Conservation (phyloP, 2,888 invertebrate genomes). For the Adela reaumurella region DNA sequence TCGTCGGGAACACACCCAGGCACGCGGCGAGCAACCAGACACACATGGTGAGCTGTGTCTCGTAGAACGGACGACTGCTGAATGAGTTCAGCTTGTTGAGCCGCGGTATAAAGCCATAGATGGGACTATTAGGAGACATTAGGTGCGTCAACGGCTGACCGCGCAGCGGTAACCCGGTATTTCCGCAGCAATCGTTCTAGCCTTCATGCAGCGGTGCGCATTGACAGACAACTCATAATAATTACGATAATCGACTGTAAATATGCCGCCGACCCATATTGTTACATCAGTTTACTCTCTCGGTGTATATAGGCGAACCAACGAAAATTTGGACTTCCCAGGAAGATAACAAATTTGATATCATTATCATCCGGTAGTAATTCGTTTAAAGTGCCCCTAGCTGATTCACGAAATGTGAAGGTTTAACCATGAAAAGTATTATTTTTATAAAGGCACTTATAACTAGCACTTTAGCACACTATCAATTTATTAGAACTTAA, state of each 20-base stretch:
- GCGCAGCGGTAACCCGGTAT: slow-evolving; percentile 23
- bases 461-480: too few species aligned
- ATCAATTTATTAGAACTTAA: too few species aligned
- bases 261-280: neutral
- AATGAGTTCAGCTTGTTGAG: slow-evolving; percentile 2
- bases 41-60: slow-evolving; percentile 26
- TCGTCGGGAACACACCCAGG: slow-evolving; percentile 36
- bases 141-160: slow-evolving; percentile 33
- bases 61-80: neutral
- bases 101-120: slow-evolving; percentile 20
- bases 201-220: slow-evolving; percentile 49
- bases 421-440: too few species aligned
- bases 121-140: slow-evolving; percentile 30
- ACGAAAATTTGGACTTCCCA: too few species aligned
- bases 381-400: too few species aligned
- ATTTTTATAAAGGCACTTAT: too few species aligned
- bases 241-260: neutral
- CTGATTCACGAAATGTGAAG: too few species aligned
- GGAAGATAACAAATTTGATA: too few species aligned
- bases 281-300: too few species aligned
- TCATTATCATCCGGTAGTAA: too few species aligned
- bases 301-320: too few species aligned
- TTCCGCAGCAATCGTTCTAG: slow-evolving; percentile 39
- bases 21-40: slow-evolving; percentile 49
- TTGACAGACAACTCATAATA: slow-evolving; percentile 12